A percentile compares a stretch with the other conserved stretches of the same genome.
Evolutionary conservation across 1,140 invertebrate species (phyloP).

Genomic region (Rhopalosiphum maidis): DNA sequence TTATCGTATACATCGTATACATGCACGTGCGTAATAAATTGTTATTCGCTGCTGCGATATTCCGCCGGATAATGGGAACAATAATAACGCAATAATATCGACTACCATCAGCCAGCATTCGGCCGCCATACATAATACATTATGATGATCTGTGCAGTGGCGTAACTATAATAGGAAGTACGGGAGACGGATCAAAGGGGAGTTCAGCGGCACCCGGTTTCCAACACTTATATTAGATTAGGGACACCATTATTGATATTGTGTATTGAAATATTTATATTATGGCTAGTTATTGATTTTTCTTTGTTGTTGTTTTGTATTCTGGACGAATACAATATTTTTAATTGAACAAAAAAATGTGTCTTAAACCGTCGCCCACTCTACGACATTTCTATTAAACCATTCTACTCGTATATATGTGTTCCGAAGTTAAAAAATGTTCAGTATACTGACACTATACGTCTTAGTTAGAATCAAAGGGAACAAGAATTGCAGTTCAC

Average conservation of each 20-base stretch:
- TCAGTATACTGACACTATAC: too few relatives aligned
- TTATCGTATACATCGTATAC: neutral
- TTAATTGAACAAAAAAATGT: neutral
- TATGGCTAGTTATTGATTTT: neutral
- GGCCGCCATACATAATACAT: neutral
- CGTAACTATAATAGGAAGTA: neutral
- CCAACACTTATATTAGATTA: neutral
- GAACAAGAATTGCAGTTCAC: too few relatives aligned
- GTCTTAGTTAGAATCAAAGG: too few relatives aligned
- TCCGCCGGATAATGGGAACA: constrained; percentile 5
- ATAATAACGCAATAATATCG: constrained; percentile 3
- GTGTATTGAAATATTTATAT: neutral
- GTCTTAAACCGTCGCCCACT: neutral
- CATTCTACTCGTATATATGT: neutral
- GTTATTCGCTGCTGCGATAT: constrained; percentile 5
- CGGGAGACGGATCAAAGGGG: neutral
- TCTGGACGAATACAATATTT: neutral
- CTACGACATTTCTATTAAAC: neutral
- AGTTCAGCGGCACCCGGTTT: neutral
- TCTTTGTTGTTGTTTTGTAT: neutral
- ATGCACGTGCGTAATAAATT: constrained; percentile 1
- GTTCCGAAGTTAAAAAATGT: neutral
- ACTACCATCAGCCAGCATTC: neutral
- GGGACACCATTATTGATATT: neutral
- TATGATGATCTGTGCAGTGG: neutral